Conservation (phyloP, 2,888 invertebrate species). For the Latrodectus hesperus region DNA sequence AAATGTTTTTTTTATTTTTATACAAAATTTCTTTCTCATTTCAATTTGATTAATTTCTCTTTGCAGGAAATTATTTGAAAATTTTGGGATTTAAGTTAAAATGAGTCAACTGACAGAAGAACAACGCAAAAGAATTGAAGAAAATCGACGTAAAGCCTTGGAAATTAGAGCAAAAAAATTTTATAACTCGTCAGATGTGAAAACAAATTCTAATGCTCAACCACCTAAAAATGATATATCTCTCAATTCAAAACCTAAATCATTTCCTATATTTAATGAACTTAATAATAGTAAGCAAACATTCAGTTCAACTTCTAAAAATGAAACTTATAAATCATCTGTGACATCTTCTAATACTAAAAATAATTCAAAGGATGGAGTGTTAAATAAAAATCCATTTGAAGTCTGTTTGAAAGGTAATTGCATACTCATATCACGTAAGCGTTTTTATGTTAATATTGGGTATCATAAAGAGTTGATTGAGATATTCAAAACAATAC, state of each 20-base stretch:
- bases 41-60: neutral
- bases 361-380: neutral
- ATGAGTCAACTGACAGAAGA: conserved; percentile 74
- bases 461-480: conserved; percentile 65
- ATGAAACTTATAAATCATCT: neutral
- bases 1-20: no score
- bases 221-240: neutral
- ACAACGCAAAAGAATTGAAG: conserved; percentile 76
- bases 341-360: neutral
- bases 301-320: neutral
- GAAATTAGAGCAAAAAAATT: conserved; percentile 72
- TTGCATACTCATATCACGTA: conserved; percentile 53
- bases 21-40: no score
- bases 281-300: neutral
- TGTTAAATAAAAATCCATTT: neutral
- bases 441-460: conserved; percentile 64
- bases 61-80: neutral
- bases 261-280: neutral
- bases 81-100: neutral
- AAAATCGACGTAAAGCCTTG: conserved; percentile 76
- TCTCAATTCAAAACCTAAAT: neutral
- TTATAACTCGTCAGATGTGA: neutral
- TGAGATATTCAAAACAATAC: conserved; percentile 61
- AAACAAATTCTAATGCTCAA: neutral
- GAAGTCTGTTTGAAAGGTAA: conserved; percentile 15